Evolutionary conservation across 92 coral and sea anemone species (phyloP).

Genomic region (Palythoa grandiflora): DNA sequence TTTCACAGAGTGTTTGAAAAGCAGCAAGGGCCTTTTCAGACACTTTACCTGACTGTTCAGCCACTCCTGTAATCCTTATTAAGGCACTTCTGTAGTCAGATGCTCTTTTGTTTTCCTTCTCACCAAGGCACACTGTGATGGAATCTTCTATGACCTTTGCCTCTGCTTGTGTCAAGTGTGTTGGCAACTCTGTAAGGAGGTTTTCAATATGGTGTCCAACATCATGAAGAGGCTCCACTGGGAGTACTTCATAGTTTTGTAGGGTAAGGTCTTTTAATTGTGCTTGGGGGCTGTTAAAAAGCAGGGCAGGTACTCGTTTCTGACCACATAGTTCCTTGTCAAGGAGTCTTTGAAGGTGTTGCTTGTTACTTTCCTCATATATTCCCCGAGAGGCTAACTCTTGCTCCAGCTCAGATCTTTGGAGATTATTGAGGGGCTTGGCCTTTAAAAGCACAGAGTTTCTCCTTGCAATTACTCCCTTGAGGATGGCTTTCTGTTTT

Average conservation of each 20-base stretch:
- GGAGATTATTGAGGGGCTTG: constrained; percentile 32
- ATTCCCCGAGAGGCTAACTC: constrained; percentile 43
- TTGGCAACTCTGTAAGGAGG: constrained; percentile 13
- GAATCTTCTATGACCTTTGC: constrained; percentile 38
- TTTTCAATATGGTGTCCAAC: constrained; percentile 1
- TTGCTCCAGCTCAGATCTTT: constrained; percentile 35
- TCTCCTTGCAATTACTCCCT: constrained; percentile 29
- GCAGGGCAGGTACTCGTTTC: constrained; percentile 40
- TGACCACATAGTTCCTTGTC: constrained; percentile 35
- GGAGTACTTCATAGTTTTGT: not conserved
- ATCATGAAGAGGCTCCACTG: constrained; percentile 18
- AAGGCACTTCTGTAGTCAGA: constrained; percentile 60
- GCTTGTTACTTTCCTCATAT: constrained; percentile 48
- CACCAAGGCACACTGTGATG: constrained; percentile 41
- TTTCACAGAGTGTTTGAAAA: constrained; percentile 63
- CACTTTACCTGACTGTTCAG: constrained; percentile 51
- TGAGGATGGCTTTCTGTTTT: constrained; percentile 26
- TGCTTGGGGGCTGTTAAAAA: constrained; percentile 45
- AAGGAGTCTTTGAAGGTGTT: constrained; percentile 41
- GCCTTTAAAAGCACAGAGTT: constrained; percentile 31
- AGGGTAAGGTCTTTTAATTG: not conserved
- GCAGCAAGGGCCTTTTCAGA: constrained; percentile 43
- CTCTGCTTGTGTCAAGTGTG: constrained; percentile 40
- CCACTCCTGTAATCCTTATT: constrained; percentile 54
- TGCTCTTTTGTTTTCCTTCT: constrained; percentile 66